These are phyloP conservation scores for Chrysina gloriosa DNA, from an alignment of 2,888 invertebrate genomes.

Conservation along the genomic window DNA sequence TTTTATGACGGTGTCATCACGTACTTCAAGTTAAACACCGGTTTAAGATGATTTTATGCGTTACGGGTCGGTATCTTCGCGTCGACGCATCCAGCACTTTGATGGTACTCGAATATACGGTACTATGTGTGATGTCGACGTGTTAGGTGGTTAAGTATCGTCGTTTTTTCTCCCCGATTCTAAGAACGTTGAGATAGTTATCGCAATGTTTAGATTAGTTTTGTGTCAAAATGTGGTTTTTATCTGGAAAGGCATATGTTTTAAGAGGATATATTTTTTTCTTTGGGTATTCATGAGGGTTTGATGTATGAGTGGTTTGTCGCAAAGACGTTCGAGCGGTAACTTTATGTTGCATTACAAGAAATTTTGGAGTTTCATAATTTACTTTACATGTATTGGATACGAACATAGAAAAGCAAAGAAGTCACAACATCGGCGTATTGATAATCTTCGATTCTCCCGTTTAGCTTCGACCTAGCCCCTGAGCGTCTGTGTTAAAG, in stretches of 20 bases:
- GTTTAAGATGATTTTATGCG: slow-evolving; percentile 23
- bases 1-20: slow-evolving; percentile 32
- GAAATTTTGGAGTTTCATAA: no score
- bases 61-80: background rate
- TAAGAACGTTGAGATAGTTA: slow-evolving; percentile 1
- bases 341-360: no score
- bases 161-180: background rate
- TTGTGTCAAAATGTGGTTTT: slow-evolving; percentile 26
- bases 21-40: slow-evolving; percentile 16
- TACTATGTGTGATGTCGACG: background rate
- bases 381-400: no score
- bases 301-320: background rate
- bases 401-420: no score
- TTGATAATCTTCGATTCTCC: background rate
- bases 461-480: background rate
- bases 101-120: background rate
- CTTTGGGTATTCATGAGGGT: background rate
- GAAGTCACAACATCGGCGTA: no score
- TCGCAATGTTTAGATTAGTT: slow-evolving; percentile 22
- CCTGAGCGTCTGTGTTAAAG: slow-evolving; percentile 38
- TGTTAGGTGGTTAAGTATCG: background rate
- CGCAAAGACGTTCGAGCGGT: no score
- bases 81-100: background rate
- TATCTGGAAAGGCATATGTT: background rate
- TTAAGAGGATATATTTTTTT: background rate